A percentile compares a stretch with the other conserved stretches of the same genome.
phyloP scores from a whole-genome alignment of 2,113 vertebrate species.

The Rallus limicola region DNA sequence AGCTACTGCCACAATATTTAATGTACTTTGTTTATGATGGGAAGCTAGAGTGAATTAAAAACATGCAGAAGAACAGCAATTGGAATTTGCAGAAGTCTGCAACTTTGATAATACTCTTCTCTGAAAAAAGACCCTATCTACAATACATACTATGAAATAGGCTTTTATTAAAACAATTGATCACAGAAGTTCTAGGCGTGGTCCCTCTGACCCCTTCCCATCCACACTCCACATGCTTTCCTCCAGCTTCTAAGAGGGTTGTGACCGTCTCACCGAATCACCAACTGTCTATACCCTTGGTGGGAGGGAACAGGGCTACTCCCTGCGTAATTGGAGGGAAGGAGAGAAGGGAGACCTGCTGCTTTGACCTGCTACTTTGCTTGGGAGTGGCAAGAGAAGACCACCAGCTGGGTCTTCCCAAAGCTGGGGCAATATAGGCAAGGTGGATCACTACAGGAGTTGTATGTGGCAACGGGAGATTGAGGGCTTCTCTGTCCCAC shows the following conservation, averaged over 20 bases:
- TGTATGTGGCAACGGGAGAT: neutral
- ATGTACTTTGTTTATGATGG: neutral
- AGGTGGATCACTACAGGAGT: neutral
- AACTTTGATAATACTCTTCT: neutral
- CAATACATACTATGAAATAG: neutral
- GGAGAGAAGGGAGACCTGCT: neutral
- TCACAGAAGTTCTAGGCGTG: fast-evolving
- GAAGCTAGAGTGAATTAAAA: neutral
- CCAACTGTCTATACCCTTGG: neutral
- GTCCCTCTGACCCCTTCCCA: neutral
- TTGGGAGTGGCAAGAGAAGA: neutral
- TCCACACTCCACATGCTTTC: fast-evolving
- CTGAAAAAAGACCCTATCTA: neutral
- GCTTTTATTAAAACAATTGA: neutral
- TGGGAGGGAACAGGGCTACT: neutral
- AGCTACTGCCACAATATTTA: neutral
- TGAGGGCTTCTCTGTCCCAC: neutral
- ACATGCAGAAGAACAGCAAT: neutral
- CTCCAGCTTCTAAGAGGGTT: neutral
- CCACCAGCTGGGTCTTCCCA: neutral
- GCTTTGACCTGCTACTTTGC: neutral
- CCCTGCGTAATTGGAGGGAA: fast-evolving
- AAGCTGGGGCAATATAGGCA: neutral
- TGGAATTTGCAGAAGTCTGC: neutral
- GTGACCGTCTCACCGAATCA: neutral